phyloP scores from a whole-genome alignment of 2,888 invertebrate genomes.

The Phymatocera aterrima region DNA sequence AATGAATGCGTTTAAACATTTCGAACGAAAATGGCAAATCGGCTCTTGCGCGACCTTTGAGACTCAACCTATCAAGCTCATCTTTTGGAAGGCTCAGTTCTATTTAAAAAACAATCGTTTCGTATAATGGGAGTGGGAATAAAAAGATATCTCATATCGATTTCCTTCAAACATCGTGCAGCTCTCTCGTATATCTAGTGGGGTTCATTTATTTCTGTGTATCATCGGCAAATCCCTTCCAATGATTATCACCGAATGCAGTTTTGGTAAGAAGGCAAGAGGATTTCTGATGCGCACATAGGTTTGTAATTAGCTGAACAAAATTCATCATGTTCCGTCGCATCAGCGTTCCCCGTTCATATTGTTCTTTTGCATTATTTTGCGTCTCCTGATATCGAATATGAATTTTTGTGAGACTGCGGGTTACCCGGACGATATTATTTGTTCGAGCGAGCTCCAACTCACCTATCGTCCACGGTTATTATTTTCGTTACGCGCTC shows the following conservation, averaged over 20 bases:
- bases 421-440: not conserved
- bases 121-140: too few species aligned
- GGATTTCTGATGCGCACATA: too few species aligned
- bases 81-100: too few species aligned
- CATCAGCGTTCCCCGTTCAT: not conserved
- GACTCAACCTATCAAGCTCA: too few species aligned
- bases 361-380: not conserved
- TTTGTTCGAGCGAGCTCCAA: not conserved
- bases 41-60: too few species aligned
- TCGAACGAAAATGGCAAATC: too few species aligned
- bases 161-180: not conserved
- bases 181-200: not conserved
- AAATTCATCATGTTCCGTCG: not conserved
- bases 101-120: too few species aligned
- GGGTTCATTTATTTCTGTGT: not conserved
- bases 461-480: slow-evolving; percentile 19
- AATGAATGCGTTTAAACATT: too few species aligned
- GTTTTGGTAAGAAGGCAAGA: not conserved
- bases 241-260: not conserved
- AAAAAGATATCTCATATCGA: too few species aligned
- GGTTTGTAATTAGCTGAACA: not conserved
- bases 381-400: not conserved
- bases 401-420: not conserved
- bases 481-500: slow-evolving; percentile 14
- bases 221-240: not conserved